Conservation (phyloP, 2,113 vertebrate genomes). For the Pogonocichla stellata region DNA sequence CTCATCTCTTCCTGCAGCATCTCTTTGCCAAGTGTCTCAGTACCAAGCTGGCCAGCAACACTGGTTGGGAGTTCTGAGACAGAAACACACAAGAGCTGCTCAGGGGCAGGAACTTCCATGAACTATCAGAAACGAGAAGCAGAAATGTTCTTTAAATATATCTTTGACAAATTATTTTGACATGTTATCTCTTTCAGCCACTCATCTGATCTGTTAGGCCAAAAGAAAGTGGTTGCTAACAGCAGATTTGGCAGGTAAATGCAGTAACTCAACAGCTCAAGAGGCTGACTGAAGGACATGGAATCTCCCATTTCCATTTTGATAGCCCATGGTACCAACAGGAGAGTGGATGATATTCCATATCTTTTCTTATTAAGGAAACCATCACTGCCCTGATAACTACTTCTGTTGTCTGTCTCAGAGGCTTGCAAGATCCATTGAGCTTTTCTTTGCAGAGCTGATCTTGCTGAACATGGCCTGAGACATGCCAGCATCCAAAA, state of each 20-base stretch:
- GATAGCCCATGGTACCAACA: not conserved
- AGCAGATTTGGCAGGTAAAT: not conserved
- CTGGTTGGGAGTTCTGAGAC: too few relatives aligned
- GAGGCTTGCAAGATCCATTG: not conserved
- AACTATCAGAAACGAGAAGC: too few relatives aligned
- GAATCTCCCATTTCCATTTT: not conserved
- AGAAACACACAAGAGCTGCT: too few relatives aligned
- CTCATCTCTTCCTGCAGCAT: not conserved
- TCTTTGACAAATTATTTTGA: too few relatives aligned
- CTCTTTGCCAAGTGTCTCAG: slow-evolving; percentile 2
- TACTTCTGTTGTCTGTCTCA: not conserved
- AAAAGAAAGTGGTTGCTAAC: not conserved
- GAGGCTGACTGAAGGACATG: not conserved
- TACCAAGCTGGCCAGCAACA: not conserved
- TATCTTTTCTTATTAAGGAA: not conserved
- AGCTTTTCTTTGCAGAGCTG: not conserved
- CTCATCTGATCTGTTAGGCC: not conserved
- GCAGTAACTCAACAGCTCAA: not conserved
- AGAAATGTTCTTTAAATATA: too few relatives aligned
- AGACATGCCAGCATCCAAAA: not conserved
- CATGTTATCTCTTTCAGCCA: not conserved
- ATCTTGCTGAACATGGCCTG: not conserved
- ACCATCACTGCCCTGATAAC: not conserved
- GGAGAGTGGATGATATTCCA: not conserved
- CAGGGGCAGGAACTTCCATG: too few relatives aligned